phyloP scores from a whole-genome alignment of 2,797 vertebrate genomes.

The Esox masquinongy region DNA sequence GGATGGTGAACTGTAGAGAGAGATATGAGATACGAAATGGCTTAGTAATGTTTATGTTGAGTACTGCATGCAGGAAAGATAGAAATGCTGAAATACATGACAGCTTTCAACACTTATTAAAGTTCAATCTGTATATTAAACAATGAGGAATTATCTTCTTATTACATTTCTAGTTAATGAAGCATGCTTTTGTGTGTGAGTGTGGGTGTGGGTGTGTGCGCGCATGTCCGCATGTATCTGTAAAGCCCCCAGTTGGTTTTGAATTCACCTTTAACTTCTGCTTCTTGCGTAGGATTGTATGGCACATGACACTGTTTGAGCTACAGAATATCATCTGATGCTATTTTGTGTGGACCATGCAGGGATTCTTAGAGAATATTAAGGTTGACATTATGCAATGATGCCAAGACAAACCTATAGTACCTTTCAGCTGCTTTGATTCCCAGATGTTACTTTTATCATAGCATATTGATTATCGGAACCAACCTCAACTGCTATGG shows the following conservation, averaged over 20 bases:
- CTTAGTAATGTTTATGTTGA: conserved; percentile 49
- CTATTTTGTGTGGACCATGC: too few species aligned
- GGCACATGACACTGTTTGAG: conserved; percentile 12
- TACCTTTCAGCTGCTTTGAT: too few species aligned
- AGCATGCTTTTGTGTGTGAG: not conserved
- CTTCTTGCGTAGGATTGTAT: conserved; percentile 34
- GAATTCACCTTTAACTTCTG: conserved; percentile 45
- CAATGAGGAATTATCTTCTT: conserved; percentile 5
- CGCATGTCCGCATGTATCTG: not conserved
- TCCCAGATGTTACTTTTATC: too few species aligned
- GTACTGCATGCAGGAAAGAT: not conserved
- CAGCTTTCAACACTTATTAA: conserved; percentile 4
- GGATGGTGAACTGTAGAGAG: conserved; percentile 42
- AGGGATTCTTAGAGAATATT: too few species aligned
- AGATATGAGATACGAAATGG: conserved; percentile 37
- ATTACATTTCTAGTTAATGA: not conserved
- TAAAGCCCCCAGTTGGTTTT: conserved; percentile 17
- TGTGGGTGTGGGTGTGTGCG: not conserved
- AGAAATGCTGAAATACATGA: conserved; percentile 2
- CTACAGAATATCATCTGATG: not conserved
- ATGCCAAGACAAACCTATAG: too few species aligned
- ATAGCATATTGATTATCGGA: too few species aligned
- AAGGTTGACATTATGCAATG: too few species aligned
- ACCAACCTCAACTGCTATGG: too few species aligned
- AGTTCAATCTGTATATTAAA: not conserved